Conservation (phyloP, 2,888 invertebrate genomes). For the Malachius bipustulatus region DNA sequence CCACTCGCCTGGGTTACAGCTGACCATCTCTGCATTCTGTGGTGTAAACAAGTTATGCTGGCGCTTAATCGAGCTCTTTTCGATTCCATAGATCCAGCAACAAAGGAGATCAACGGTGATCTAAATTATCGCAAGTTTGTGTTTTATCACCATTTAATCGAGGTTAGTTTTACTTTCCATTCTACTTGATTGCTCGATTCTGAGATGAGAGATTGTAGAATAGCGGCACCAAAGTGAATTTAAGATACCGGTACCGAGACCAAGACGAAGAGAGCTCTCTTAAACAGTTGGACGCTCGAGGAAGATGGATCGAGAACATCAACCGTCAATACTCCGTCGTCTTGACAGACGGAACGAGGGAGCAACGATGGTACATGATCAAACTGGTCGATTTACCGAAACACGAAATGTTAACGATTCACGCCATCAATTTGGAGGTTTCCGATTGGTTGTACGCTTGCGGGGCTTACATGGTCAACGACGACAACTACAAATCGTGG, state of each 20-base stretch:
- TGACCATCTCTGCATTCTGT: slow-evolving; percentile 84
- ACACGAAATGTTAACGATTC: slow-evolving; percentile 50
- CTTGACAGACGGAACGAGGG: slow-evolving; percentile 26
- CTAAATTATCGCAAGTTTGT: slow-evolving; percentile 32
- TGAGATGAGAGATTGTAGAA: too few species aligned
- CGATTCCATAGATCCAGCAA: slow-evolving; percentile 55
- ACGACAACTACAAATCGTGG: background rate
- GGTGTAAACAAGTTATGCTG: slow-evolving; percentile 84
- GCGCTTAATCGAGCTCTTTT: slow-evolving; percentile 69
- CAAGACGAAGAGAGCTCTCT: too few species aligned
- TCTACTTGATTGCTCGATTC: too few species aligned
- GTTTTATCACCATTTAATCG: slow-evolving; percentile 43
- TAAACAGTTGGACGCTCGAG: too few species aligned
- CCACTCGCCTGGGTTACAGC: slow-evolving; percentile 79
- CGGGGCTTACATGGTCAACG: slow-evolving; percentile 39
- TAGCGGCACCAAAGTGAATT: slow-evolving; percentile 27
- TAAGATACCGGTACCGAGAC: slow-evolving; percentile 28
- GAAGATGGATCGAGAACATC: slow-evolving; percentile 42
- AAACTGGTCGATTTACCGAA: slow-evolving; percentile 43
- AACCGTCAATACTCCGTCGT: slow-evolving; percentile 36
- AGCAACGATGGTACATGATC: slow-evolving; percentile 45
- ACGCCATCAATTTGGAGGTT: slow-evolving; percentile 53
- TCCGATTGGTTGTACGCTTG: slow-evolving; percentile 73
- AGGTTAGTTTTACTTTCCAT: slow-evolving; percentile 32
- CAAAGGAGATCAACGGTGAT: slow-evolving; percentile 36